These are phyloP conservation scores for Alectoris magna DNA, from an alignment of 2,797 vertebrate species.

Conservation along the genomic window DNA sequence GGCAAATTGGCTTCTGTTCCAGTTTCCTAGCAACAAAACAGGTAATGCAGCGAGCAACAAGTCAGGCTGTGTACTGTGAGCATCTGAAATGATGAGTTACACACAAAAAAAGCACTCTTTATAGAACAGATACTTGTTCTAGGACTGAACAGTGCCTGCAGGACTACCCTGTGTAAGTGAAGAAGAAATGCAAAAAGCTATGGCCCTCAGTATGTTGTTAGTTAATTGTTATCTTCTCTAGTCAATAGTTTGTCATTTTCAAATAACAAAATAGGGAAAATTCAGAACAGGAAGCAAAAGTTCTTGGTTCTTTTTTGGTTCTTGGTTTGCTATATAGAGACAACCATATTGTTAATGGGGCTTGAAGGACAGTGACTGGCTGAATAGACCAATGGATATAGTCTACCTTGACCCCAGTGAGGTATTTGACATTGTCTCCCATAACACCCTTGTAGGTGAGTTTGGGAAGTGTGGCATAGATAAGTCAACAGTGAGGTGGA, in stretches of 20 bases:
- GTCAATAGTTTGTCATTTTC: not conserved
- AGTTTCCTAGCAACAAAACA: constrained; percentile 60
- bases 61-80: not conserved
- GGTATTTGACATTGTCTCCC: no score
- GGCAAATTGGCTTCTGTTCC: not conserved
- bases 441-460: no score
- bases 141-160: not conserved
- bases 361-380: not conserved
- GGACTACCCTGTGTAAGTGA: not conserved
- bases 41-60: not conserved
- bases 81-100: not conserved
- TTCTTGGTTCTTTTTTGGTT: not conserved
- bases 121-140: not conserved
- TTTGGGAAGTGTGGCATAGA: no score
- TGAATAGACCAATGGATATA: no score
- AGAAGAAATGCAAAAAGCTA: not conserved
- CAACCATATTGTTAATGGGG: not conserved
- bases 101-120: not conserved
- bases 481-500: no score
- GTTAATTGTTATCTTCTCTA: not conserved
- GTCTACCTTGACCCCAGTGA: no score
- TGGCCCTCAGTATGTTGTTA: not conserved
- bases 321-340: not conserved
- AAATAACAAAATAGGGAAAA: not conserved
- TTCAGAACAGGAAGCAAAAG: not conserved